These are phyloP conservation scores for Pelodytes ibericus DNA, from an alignment of 2,797 vertebrate species.

Conservation along the genomic window DNA sequence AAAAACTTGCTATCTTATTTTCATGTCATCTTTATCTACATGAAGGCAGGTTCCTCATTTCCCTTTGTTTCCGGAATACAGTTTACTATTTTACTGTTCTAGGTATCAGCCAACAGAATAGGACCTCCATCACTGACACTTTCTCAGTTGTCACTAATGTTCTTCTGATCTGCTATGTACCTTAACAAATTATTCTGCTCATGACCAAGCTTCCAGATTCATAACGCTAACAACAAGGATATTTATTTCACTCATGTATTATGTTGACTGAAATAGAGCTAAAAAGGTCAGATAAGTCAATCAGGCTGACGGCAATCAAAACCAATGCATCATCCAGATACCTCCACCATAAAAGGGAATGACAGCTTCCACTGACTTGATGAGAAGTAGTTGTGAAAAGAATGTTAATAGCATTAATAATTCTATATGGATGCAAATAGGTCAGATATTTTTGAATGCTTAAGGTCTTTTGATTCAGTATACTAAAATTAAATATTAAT, in stretches of 20 bases:
- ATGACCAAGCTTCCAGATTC: not conserved
- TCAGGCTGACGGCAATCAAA: not conserved
- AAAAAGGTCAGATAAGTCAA: conserved; percentile 10
- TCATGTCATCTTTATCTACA: not conserved
- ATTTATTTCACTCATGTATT: not conserved
- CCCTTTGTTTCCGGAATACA: not conserved
- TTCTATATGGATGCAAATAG: too few relatives aligned
- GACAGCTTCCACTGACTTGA: not conserved
- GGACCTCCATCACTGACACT: not conserved
- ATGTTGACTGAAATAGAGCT: conserved; percentile 4
- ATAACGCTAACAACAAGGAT: not conserved
- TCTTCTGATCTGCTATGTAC: conserved; percentile 3
- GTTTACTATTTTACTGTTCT: not conserved
- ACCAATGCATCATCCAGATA: not conserved
- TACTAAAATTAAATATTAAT: too few relatives aligned
- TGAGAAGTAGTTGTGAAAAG: not conserved
- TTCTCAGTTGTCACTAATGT: not conserved
- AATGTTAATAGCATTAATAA: not conserved
- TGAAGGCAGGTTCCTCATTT: not conserved
- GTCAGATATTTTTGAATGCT: too few relatives aligned
- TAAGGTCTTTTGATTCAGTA: too few relatives aligned
- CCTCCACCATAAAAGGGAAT: not conserved
- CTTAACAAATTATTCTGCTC: conserved; percentile 1
- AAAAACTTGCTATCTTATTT: too few relatives aligned
- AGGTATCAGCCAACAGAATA: not conserved